Percentiles rank a stretch among this genome's conserved stretches.
Conservation (phyloP, 2,113 vertebrate genomes). For the Cichladusa arquata region DNA sequence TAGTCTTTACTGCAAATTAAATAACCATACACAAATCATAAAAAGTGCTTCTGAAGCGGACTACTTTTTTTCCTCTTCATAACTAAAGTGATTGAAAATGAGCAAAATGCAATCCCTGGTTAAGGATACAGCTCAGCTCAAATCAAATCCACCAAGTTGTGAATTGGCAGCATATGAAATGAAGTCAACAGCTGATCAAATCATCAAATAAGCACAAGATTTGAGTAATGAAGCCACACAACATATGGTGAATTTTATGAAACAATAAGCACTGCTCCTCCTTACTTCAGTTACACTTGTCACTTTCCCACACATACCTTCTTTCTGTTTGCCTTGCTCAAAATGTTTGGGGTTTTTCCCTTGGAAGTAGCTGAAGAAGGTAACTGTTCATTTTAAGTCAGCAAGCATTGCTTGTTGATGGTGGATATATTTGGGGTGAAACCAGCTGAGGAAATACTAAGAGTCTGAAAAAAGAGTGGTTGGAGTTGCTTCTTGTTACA, state of each 20-base stretch:
- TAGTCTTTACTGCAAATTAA: not conserved
- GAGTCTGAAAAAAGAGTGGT: not conserved
- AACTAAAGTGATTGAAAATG: not conserved
- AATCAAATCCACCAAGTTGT: not conserved
- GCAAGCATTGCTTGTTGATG: not conserved
- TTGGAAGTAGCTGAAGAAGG: not conserved
- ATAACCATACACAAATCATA: not conserved
- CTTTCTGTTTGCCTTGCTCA: not conserved
- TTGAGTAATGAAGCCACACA: not conserved
- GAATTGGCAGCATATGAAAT: not conserved
- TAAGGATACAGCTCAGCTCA: not conserved
- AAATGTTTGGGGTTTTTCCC: not conserved
- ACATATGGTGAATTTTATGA: not conserved
- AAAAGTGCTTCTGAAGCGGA: not conserved
- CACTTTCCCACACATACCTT: not conserved
- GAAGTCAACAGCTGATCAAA: conserved; percentile 4
- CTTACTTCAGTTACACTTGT: not conserved
- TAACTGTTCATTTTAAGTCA: not conserved
- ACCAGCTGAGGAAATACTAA: not conserved
- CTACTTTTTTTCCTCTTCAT: not conserved
- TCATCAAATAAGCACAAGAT: not conserved
- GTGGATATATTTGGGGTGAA: not conserved
- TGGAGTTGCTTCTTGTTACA: not conserved
- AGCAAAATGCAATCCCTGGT: not conserved
- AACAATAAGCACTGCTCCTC: not conserved